Evolutionary conservation across 1,140 invertebrate genomes (phyloP).

Genomic region (Matsumurasca onukii): DNA sequence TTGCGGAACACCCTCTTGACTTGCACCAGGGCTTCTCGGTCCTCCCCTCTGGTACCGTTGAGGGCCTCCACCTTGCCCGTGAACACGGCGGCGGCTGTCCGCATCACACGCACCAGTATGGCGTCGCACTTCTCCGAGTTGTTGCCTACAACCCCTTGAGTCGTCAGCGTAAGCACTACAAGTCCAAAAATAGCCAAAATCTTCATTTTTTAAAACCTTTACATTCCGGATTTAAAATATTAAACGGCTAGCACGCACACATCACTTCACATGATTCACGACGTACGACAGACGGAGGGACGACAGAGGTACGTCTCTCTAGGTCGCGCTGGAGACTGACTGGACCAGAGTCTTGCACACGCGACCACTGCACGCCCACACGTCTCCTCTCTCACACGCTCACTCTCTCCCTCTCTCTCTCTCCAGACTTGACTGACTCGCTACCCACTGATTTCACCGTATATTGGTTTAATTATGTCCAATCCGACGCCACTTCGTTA

Average conservation of each 20-base stretch:
- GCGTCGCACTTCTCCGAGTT: not conserved
- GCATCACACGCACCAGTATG: not conserved
- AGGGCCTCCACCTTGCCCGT: constrained; percentile 18
- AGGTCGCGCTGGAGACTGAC: constrained; percentile 1
- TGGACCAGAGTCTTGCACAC: not conserved
- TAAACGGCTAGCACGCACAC: not conserved
- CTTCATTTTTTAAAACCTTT: not conserved
- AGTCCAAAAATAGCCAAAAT: not conserved
- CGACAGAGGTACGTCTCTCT: not conserved
- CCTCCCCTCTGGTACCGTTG: not conserved
- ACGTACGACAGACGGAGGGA: not conserved
- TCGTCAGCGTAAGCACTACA: not conserved
- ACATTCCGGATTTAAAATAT: not conserved
- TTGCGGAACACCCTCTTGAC: constrained; percentile 13
- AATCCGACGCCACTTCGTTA: not conserved
- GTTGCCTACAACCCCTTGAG: not conserved
- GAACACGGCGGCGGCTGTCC: constrained; percentile 4
- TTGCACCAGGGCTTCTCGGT: not conserved
- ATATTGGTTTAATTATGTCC: constrained; percentile 17
- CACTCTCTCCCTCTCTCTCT: not conserved
- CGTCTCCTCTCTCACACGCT: not conserved
- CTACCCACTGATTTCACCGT: not conserved
- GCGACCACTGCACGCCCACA: not conserved
- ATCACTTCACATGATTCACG: not conserved
- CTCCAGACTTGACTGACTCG: not conserved